Conservation (phyloP, 2,888 invertebrate genomes). For the Crioceris asparagi region DNA sequence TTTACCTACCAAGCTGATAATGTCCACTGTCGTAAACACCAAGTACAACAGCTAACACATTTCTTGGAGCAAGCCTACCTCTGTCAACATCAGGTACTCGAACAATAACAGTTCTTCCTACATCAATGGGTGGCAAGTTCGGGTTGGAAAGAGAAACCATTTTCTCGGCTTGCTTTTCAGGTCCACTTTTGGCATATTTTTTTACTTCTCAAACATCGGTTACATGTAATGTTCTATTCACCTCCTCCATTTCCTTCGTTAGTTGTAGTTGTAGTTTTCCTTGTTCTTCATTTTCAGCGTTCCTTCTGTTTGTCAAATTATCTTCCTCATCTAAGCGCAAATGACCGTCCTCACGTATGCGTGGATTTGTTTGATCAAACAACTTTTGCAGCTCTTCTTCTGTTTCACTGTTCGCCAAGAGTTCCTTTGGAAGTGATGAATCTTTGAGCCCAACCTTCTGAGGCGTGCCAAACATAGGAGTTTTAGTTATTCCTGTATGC, state of each 20-base stretch:
- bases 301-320: no score
- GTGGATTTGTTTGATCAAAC: slow-evolving; percentile 6
- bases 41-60: slow-evolving; percentile 9
- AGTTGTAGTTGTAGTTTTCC: slow-evolving; percentile 1
- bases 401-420: slow-evolving; percentile 5
- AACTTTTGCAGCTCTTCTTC: slow-evolving; percentile 10
- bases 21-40: slow-evolving; percentile 7
- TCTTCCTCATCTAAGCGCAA: no score
- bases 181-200: no score
- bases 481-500: slow-evolving; percentile 10
- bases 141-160: no score
- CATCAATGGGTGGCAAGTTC: no score
- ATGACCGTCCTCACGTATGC: slow-evolving; percentile 4
- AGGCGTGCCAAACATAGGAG: slow-evolving; percentile 8
- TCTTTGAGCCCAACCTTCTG: slow-evolving; percentile 9
- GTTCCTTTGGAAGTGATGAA: slow-evolving; percentile 10
- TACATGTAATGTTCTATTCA: background rate
- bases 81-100: slow-evolving; percentile 7
- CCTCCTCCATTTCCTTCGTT: slow-evolving; percentile 4
- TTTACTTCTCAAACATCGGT: no score
- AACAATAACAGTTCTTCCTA: slow-evolving; percentile 7
- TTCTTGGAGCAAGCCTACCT: slow-evolving; percentile 8
- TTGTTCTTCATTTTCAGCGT: slow-evolving; percentile 6
- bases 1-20: slow-evolving; percentile 8
- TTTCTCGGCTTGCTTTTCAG: no score